phyloP scores from a whole-genome alignment of 2,888 invertebrate genomes.

The Bombylius major region DNA sequence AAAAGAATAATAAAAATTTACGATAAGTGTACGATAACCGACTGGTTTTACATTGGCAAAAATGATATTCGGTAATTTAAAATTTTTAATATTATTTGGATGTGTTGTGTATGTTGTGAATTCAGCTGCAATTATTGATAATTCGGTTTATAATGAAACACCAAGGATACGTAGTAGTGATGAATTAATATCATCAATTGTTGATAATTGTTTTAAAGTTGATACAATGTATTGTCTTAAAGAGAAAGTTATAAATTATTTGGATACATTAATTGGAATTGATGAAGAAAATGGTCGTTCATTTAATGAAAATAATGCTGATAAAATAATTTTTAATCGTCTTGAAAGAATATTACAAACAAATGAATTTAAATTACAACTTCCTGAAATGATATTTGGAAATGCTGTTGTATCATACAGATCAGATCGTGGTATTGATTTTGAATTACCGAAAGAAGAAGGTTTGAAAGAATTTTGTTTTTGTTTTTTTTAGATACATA shows the following conservation, averaged over 20 bases:
- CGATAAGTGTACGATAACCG: too few species aligned
- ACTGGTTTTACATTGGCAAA: background rate
- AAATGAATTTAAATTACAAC: conserved; percentile 58
- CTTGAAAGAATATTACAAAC: conserved; percentile 55
- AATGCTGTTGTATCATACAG: conserved; percentile 54
- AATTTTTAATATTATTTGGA: conserved; percentile 41
- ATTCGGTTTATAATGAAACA: conserved; percentile 38
- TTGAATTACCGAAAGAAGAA: conserved; percentile 43
- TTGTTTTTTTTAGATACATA: background rate
- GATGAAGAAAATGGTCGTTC: conserved; percentile 48
- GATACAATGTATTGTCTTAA: conserved; percentile 62
- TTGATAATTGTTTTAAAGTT: conserved; percentile 58
- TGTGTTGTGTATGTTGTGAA: conserved; percentile 42
- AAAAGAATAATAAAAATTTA: too few species aligned
- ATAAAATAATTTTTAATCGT: conserved; percentile 62
- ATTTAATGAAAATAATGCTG: conserved; percentile 49
- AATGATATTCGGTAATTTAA: conserved; percentile 31
- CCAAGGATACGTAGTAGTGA: conserved; percentile 50
- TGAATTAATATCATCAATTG: conserved; percentile 54
- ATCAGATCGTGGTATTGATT: conserved; percentile 51
- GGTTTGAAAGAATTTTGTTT: conserved; percentile 18
- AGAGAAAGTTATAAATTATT: conserved; percentile 60
- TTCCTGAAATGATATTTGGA: conserved; percentile 61
- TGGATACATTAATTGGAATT: conserved; percentile 57
- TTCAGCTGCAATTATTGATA: conserved; percentile 38